Evolutionary conservation across 2,888 invertebrate genomes (phyloP), one percentile per base, ranked within the genome.

Genomic region (Volucella bombylans): DNA sequence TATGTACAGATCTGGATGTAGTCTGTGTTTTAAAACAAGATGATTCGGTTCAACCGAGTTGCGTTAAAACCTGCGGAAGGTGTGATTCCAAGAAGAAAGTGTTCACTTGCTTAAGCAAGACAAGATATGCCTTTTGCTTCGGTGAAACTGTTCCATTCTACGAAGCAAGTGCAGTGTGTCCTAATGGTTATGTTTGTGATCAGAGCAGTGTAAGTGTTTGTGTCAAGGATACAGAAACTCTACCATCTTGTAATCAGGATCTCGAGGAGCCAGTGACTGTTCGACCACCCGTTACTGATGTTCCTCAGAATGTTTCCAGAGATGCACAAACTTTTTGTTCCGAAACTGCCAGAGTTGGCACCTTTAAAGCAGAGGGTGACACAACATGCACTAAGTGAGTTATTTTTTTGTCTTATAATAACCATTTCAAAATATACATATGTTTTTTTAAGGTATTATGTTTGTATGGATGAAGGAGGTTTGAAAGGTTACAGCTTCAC

Each of bases 161-260:
- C 9, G 83, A 67, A 1, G 54, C 68, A 1, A 11, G 72, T 3
- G 77, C 86, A 0, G 54, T 79, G 68, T 88, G 88, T 65, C 76
- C 77, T 0, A 82, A 50, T 8, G 67, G 68, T 12, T 86, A 86
- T 1, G 87, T 88, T 1, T 88, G 88, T 39, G 87, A 87, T 81
- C 67, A 87, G 52, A 62, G 74, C 4, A 86, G 82, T 39, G 10
- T 43, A 31, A 47, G 71, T 2, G 87, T 86, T 59, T 88, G 87
- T 12, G 77, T 80, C 0, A 57, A 77, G 18, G 61, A 49, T 1
- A 12, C 55, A 41, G 18, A 74, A 12, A 59, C 62, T 8, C 67
- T 10, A 11, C 31, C 12, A 67, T n/a, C 61, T 10, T 0, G 9
- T 9, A 9, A 77, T 23, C 23, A 23, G 23, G 23, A 23, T 3